phyloP scores from a whole-genome alignment of 2,888 invertebrate species.

The Sympetrum striolatum region DNA sequence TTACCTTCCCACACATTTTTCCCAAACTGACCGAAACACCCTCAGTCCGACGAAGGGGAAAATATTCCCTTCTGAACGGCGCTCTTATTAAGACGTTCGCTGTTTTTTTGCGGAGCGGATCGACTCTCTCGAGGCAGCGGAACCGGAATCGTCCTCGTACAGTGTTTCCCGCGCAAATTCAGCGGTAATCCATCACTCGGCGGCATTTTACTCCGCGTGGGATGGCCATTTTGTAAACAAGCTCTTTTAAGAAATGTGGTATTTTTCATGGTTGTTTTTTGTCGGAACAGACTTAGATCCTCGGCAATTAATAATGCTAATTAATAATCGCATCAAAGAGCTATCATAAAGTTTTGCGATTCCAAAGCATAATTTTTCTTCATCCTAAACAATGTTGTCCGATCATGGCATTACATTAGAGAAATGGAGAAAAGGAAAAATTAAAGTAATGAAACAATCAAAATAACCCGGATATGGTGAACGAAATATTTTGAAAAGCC shows the following conservation, averaged over 20 bases:
- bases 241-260: neutral
- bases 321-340: too few species aligned
- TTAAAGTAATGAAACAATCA: too few species aligned
- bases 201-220: neutral
- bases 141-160: neutral
- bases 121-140: neutral
- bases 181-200: neutral
- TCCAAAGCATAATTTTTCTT: too few species aligned
- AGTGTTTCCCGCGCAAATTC: neutral
- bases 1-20: neutral
- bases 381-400: too few species aligned
- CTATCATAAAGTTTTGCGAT: too few species aligned
- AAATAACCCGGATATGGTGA: too few species aligned
- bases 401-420: too few species aligned
- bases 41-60: neutral
- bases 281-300: too few species aligned
- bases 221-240: neutral
- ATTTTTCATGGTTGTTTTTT: neutral
- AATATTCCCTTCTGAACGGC: neutral
- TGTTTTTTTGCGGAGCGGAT: neutral
- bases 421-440: too few species aligned
- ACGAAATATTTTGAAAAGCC: too few species aligned
- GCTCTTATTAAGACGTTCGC: neutral
- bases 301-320: too few species aligned
- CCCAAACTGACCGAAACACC: neutral